A percentile compares a stretch with the other conserved stretches of the same genome.
Conservation (phyloP, 2,113 vertebrate genomes). For the Sturnus vulgaris region DNA sequence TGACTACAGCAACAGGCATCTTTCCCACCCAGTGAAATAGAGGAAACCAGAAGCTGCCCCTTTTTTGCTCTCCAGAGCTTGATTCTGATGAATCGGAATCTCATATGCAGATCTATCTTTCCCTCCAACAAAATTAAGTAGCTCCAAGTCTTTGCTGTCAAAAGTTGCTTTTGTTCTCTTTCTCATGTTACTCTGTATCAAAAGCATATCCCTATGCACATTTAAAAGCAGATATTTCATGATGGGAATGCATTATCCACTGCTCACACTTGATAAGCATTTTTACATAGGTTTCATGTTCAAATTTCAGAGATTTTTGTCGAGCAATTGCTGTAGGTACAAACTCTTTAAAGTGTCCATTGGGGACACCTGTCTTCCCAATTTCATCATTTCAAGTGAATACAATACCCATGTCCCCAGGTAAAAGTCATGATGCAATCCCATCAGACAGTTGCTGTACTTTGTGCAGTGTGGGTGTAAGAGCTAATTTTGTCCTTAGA, state of each 20-base stretch:
- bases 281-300: constrained; percentile 57
- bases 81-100: not conserved
- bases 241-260: not conserved
- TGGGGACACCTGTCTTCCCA: constrained; percentile 76
- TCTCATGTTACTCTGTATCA: not conserved
- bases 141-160: not conserved
- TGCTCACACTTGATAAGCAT: constrained; percentile 34
- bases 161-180: not conserved
- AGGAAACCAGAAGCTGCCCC: not conserved
- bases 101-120: not conserved
- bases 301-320: constrained; percentile 70
- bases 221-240: not conserved
- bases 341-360: constrained; percentile 75
- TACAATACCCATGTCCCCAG: constrained; percentile 73
- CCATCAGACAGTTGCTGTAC: constrained; percentile 77
- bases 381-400: constrained; percentile 73
- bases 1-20: not conserved
- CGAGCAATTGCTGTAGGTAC: constrained; percentile 72
- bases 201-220: not conserved
- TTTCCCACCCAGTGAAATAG: not conserved
- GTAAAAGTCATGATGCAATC: constrained; percentile 79
- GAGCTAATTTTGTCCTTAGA: constrained; percentile 80
- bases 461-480: constrained; percentile 73
- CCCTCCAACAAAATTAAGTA: not conserved
- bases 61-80: not conserved